Evolutionary conservation across 2,888 invertebrate genomes (phyloP), one percentile per base, ranked within the genome.

Genomic region (Acanthosepion pharaonis): DNA sequence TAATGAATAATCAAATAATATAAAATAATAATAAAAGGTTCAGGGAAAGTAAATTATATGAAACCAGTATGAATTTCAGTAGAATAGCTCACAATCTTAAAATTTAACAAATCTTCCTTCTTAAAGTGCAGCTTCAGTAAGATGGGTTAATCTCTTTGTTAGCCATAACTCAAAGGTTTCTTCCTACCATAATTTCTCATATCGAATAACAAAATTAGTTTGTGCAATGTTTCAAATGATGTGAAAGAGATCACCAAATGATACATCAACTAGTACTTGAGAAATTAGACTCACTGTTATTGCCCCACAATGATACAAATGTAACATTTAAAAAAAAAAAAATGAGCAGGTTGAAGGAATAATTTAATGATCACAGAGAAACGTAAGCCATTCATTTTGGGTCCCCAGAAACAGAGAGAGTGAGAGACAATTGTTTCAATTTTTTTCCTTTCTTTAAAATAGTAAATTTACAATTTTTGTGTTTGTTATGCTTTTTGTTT

Each of bases 391-490:
- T 78, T 78, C n/a, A 78, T 78, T n/a, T 78, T n/a, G 78, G n/a
- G n/a, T 78, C 78, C 78, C 78, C 78, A n/a, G 78, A n/a, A 11
- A 78, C n/a, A 78, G n/a, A 78, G 59, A 78, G 64, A 78, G n/a
- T 33, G 59, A 78, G 64, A 64, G 28, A 64, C 8, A 8, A 25
- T 78, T 33, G n/a, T 78, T n/a, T 1, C 23, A 20, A n/a, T n/a
- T 78, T n/a, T 78, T n/a, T 78, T 78, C 15, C n/a, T n/a, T 78
- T 78, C n/a, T 78, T 78, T 78, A 78, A 78, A 78, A 78, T 78
- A 78, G 78, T 78, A 78, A 78, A 78, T n/a, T 78, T 78, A 78
- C 78, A 78, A 78, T 78, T n/a, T 78, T 78, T n/a, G 15, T 78
- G 78, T 78, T 78, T 78, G 78, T 33, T 78, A 78, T 78, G 78